Percentiles rank a stretch among this genome's conserved stretches.
These are phyloP conservation scores for Ctenopoma kingsleyae DNA, from an alignment of 2,797 vertebrate genomes.

Conservation along the genomic window DNA sequence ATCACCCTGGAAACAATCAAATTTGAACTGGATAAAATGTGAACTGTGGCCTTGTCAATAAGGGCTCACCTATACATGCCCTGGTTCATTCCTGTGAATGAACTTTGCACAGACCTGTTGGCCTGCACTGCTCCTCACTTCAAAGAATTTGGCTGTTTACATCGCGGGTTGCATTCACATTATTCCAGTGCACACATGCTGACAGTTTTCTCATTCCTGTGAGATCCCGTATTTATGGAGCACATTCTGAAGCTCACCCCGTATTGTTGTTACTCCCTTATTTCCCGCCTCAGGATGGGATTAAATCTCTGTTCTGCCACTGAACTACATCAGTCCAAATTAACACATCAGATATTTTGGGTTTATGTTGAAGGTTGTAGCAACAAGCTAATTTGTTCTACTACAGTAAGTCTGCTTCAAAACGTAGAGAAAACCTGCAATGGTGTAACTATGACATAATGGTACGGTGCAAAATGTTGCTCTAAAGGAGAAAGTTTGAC, in stretches of 20 bases:
- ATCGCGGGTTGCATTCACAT: constrained; percentile 27
- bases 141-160: constrained; percentile 36
- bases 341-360: constrained; percentile 3
- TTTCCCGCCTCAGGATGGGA: constrained; percentile 50
- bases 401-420: constrained; percentile 6
- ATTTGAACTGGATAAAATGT: background rate
- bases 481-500: constrained; percentile 14
- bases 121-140: constrained; percentile 24
- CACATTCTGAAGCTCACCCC: constrained; percentile 34
- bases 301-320: constrained; percentile 58
- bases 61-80: background rate
- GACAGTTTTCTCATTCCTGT: constrained; percentile 37
- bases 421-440: background rate
- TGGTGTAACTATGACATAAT: background rate
- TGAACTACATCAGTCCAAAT: constrained; percentile 43
- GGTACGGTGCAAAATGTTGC: constrained; percentile 6
- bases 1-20: background rate
- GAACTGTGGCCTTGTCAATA: background rate
- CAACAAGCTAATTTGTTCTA: constrained; percentile 1
- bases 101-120: constrained; percentile 41
- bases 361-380: background rate
- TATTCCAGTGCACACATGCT: constrained; percentile 44
- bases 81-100: background rate
- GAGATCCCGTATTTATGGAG: constrained; percentile 64
- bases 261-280: constrained; percentile 56